A percentile compares a stretch with the other conserved stretches of the same genome.
These are phyloP conservation scores for Solenodon paradoxus DNA, from an alignment of 2,113 vertebrate species.

Conservation along the genomic window DNA sequence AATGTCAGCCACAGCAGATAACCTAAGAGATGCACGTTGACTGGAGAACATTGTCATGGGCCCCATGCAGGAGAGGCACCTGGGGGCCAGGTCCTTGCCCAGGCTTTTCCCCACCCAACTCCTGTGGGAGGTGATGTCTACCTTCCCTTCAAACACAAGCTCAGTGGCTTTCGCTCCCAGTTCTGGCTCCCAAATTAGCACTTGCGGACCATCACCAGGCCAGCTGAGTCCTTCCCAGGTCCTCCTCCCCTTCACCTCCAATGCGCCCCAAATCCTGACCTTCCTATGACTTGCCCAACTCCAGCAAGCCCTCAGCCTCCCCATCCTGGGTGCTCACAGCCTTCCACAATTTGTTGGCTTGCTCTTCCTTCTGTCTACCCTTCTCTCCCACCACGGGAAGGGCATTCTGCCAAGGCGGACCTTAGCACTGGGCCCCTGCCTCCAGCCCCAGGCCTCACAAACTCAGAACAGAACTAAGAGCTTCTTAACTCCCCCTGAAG, in stretches of 20 bases:
- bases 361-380: neutral
- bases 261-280: too few relatives aligned
- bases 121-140: too few relatives aligned
- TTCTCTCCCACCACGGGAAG: neutral
- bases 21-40: rapidly evolving
- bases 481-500: neutral
- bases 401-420: neutral
- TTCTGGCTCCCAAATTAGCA: neutral
- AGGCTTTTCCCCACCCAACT: too few relatives aligned
- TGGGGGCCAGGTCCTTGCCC: too few relatives aligned
- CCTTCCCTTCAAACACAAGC: neutral
- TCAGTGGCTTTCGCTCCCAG: neutral
- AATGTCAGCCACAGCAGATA: neutral
- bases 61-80: neutral
- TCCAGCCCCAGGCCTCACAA: neutral
- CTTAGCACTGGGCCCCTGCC: too few relatives aligned
- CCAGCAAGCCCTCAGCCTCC: neutral
- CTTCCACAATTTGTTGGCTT: rapidly evolving
- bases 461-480: neutral
- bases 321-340: neutral
- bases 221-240: too few relatives aligned
- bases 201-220: too few relatives aligned
- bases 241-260: neutral
- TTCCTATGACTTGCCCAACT: neutral
- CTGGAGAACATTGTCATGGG: rapidly evolving